phyloP scores from a whole-genome alignment of 2,797 vertebrate genomes.

The Florisuga fusca region DNA sequence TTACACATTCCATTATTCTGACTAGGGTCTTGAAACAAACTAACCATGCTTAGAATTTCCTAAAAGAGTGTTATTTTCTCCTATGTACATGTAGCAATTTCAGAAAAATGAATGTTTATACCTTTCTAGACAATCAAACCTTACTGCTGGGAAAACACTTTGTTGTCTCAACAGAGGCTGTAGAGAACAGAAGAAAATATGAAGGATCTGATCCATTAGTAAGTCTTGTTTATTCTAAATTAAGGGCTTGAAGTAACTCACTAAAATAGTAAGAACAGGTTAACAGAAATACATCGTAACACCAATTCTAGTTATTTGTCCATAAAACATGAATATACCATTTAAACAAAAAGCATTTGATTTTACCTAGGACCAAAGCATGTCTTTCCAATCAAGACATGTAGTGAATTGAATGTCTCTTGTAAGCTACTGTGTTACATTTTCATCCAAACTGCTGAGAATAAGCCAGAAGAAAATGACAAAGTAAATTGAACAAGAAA shows the following conservation, averaged over 20 bases:
- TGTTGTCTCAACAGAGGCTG: not conserved
- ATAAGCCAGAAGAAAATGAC: conserved; percentile 74
- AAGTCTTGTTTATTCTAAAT: conserved; percentile 1
- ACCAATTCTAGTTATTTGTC: not conserved
- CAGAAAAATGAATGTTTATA: conserved; percentile 48
- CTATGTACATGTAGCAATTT: conserved; percentile 22
- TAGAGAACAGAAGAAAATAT: not conserved
- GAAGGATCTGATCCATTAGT: not conserved
- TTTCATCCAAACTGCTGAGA: conserved; percentile 72
- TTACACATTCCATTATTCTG: conserved; percentile 26
- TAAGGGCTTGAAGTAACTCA: conserved; percentile 12
- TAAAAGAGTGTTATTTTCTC: conserved; percentile 52
- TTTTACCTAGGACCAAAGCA: conserved; percentile 53
- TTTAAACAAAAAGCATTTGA: conserved; percentile 53
- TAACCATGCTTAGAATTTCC: conserved; percentile 33
- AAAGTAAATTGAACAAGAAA: conserved; percentile 77
- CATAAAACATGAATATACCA: conserved; percentile 25
- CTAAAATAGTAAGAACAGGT: conserved; percentile 11
- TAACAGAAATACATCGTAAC: not conserved
- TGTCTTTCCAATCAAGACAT: conserved; percentile 62
- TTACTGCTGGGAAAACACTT: conserved; percentile 16
- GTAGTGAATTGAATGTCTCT: conserved; percentile 61
- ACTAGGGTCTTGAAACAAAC: conserved; percentile 30
- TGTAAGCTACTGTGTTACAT: conserved; percentile 71
- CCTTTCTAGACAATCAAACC: conserved; percentile 43